phyloP scores from a whole-genome alignment of 1,140 invertebrate genomes.

The Zaprionus tsacasi region DNA sequence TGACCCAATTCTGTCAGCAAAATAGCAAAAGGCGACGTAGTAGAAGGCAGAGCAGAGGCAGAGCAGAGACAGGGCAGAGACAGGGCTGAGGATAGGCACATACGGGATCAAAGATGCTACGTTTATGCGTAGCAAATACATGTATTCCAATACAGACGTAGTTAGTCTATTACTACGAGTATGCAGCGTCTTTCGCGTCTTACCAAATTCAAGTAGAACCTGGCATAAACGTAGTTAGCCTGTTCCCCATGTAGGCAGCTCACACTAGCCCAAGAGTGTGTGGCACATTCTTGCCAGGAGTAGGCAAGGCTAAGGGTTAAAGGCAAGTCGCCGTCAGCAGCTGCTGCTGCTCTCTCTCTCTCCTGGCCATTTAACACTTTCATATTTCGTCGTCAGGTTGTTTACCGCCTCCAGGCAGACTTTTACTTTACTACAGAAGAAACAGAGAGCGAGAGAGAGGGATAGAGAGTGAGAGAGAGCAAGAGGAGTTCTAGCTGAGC shows the following conservation, averaged over 20 bases:
- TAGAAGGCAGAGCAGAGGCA: constrained; percentile 23
- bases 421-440: constrained; percentile 58
- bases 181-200: no score
- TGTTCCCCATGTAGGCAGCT: not conserved
- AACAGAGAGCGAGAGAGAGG: not conserved
- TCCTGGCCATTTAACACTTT: constrained; percentile 75
- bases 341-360: constrained; percentile 35
- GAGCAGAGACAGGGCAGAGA: constrained; percentile 25
- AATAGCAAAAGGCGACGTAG: constrained; percentile 55
- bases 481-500: not conserved
- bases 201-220: no score
- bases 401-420: constrained; percentile 62
- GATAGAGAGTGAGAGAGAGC: not conserved
- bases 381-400: constrained; percentile 72
- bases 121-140: no score
- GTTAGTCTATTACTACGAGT: no score
- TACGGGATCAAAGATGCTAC: no score
- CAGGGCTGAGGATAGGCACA: no score
- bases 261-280: constrained; percentile 17
- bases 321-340: constrained; percentile 22
- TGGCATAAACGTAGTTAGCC: no score
- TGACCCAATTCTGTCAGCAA: constrained; percentile 78
- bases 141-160: no score
- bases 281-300: constrained; percentile 33
- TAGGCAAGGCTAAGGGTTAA: constrained; percentile 46